Evolutionary conservation across 2,113 vertebrate species (phyloP).

Genomic region (Rafetus swinhoei): DNA sequence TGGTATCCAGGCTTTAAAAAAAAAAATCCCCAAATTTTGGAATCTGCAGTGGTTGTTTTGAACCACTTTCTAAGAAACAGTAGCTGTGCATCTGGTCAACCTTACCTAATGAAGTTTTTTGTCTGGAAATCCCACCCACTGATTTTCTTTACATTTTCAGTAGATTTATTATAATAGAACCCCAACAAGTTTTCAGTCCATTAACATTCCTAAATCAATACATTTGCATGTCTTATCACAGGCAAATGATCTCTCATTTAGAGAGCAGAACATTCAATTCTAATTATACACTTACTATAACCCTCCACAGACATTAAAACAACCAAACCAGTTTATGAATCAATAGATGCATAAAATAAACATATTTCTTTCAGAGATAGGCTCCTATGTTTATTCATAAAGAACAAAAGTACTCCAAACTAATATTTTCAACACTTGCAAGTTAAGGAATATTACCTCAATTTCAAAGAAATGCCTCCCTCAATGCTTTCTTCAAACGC

Average conservation of each 20-base stretch:
- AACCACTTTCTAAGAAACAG: background rate
- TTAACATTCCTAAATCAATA: constrained; percentile 10
- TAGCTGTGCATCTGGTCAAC: background rate
- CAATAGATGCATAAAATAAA: constrained; percentile 66
- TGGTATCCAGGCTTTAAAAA: background rate
- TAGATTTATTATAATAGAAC: background rate
- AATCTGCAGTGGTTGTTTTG: background rate
- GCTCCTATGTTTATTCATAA: constrained; percentile 67
- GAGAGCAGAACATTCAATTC: constrained; percentile 18
- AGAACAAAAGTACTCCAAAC: constrained; percentile 68
- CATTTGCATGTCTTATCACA: background rate
- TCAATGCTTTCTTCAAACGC: constrained; percentile 73
- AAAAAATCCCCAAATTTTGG: background rate
- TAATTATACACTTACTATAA: constrained; percentile 39
- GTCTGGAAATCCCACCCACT: background rate
- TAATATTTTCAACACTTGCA: constrained; percentile 74
- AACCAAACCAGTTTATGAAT: constrained; percentile 47
- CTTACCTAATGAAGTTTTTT: background rate
- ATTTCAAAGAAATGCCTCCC: constrained; percentile 80
- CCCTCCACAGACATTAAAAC: constrained; percentile 35
- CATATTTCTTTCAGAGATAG: constrained; percentile 50
- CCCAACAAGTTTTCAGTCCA: background rate
- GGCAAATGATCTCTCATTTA: constrained; percentile 6
- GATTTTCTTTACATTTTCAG: constrained; percentile 6
- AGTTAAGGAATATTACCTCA: constrained; percentile 74